Evolutionary conservation across 1,140 invertebrate genomes (phyloP).

Genomic region (Tetranychus urticae): DNA sequence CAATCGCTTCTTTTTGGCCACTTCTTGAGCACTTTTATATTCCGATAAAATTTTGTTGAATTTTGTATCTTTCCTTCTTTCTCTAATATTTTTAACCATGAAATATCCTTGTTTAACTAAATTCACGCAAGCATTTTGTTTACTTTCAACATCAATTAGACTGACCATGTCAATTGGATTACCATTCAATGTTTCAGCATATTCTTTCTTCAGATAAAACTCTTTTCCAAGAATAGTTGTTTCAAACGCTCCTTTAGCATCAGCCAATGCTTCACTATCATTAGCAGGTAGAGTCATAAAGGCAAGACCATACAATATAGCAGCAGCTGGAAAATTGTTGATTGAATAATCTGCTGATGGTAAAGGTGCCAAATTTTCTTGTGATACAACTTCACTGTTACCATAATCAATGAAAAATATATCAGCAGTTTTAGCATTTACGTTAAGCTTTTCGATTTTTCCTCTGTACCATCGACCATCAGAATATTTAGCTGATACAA

Average conservation of each 20-base stretch:
- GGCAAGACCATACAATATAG: slow-evolving; percentile 59
- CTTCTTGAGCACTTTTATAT: slow-evolving; percentile 56
- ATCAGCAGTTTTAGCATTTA: slow-evolving; percentile 31
- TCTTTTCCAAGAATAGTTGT: slow-evolving; percentile 19
- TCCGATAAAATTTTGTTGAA: slow-evolving; percentile 51
- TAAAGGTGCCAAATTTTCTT: slow-evolving; percentile 7
- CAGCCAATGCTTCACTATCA: slow-evolving; percentile 18
- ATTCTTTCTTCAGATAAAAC: slow-evolving; percentile 29
- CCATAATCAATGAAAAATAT: slow-evolving; percentile 90
- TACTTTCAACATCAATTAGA: slow-evolving; percentile 36
- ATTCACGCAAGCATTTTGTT: slow-evolving; percentile 56
- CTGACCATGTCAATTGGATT: slow-evolving; percentile 33
- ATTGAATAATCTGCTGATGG: slow-evolving; percentile 2
- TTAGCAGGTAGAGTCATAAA: slow-evolving; percentile 58
- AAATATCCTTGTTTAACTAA: slow-evolving; percentile 64
- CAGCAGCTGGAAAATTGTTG: slow-evolving; percentile 35
- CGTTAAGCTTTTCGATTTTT: slow-evolving; percentile 60
- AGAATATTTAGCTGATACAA: slow-evolving; percentile 68
- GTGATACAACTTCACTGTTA: slow-evolving; percentile 28
- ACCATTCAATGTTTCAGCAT: slow-evolving; percentile 24
- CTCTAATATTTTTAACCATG: slow-evolving; percentile 41
- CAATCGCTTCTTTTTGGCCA: slow-evolving; percentile 47
- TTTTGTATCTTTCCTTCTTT: slow-evolving; percentile 44
- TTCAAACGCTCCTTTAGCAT: slow-evolving; percentile 16
- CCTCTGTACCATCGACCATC: slow-evolving; percentile 84